Evolutionary conservation across 2,888 invertebrate genomes (phyloP), one percentile per base, ranked within the genome.

Genomic region (Thysanoteuthis rhombus): DNA sequence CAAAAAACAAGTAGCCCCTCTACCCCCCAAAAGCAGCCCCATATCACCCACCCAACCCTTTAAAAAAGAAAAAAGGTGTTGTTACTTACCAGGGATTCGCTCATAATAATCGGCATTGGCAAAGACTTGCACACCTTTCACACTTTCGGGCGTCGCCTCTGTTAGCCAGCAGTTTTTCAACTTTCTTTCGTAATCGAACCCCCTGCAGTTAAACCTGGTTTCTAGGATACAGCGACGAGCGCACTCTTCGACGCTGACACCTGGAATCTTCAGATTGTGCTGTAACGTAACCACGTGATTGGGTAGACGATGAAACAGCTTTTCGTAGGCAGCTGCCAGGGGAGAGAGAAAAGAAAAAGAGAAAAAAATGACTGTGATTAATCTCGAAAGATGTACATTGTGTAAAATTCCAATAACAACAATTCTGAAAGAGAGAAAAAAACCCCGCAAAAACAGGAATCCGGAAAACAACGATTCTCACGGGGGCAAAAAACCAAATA

Each of bases 191-290:
- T 95, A 96, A 94, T 96, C 96, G 94, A 96, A 96, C 0, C 96
- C 96, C 40, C 95, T 94, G 94, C 96, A 96, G 93, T 95, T 96
- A 94, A 96, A 96, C 42, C 94, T 94, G 94, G 96, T 95, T 94
- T 97, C 96, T 92, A 96, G 94, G 42, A 96, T 94, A 94, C 97
- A 97, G 90, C 96, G 94, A 93, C 96, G 95, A 40, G 96, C 96
- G 94, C 97, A 97, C 94, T 96, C 95, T 93, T 97, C 96, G 25
- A 95, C 95, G 52, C 95, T 95, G 38, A 96, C 94, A 36, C 95
- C 95, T 89, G 95, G 95, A 38, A 96, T 94, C 89, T 95, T 95
- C 40, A 95, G 94, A 93, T 96, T 95, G 94, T 96, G 96, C 40
- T 94, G 94, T 91, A 96, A 94, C 0, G 96, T 96, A 39, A 97